Base-by-base conservation (phyloP, 2,113 vertebrate species). In the Ginglymostoma cirratum region DNA sequence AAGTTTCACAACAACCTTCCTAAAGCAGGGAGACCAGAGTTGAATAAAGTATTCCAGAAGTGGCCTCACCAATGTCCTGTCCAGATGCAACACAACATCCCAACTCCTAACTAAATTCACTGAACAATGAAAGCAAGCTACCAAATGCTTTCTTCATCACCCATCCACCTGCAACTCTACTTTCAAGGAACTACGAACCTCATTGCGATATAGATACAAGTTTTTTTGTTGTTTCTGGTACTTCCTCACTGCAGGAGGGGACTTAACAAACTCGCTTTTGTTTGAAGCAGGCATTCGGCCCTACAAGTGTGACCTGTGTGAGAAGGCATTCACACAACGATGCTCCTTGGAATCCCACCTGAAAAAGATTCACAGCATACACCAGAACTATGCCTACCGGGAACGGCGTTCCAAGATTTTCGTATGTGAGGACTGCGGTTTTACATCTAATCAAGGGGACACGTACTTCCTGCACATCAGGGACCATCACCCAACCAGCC, bases 301-400 rank as follows among this genome's bases (percentile, higher is more conserved):
- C 0, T 99, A 98, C 97, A 97, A 98, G 96, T 99, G 98, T 27
- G 97, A 98, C 19, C 97, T 98, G n/a, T 99, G 98, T 0, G 98
- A 98, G 45, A 99, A 99, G 96, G 98, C 98, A 38, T 99, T 99
- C 96, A 99, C 98, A 0, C 98, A 99, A 96, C 98, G 98, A 24
- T 99, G 98, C 96, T 99, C 98, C 0, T 97, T 99, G 38, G 98
- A 99, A 96, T 98, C 98, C 0, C 98, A 99, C 45, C 98, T 99
- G 96, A 97, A 98, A 95, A 99, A 99, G 97, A 98, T 99, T 96
- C 98, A 99, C 0, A 97, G 98, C 0, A 97, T 99, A 72, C 97
- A 97, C 0, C 98, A 98, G 96, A 97, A 98, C 96, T 99, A 98
- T 0, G 98, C 98, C 27, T 99, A 99, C 96, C 98, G 98, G 0